Base-by-base conservation (phyloP, 92 coral and sea anemone genomes). In the Epizoanthus ramosus region DNA sequence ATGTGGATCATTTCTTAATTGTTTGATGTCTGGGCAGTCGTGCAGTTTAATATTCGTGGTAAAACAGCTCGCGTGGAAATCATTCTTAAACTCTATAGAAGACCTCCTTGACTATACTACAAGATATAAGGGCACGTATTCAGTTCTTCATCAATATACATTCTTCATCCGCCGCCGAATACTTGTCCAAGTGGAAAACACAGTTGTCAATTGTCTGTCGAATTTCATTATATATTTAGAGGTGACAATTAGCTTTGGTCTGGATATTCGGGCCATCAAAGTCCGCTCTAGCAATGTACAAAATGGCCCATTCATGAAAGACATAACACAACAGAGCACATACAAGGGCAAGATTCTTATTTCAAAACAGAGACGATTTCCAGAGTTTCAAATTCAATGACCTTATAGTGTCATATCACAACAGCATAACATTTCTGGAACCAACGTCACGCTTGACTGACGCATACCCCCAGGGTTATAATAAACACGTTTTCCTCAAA, bases 101-200 rank as follows among this genome's bases (percentile, higher is more conserved):
- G 54, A 50, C 13, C 54, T 50, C 15, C 54, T 50, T 50, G 54
- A 50, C 14, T 50, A 1, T 50, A 50, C 14, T 13, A 50, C 15
- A 10, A 50, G 54, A 6, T 10, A 50, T 13, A 50, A 50, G 54
- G 54, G 15, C 15, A 10, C 14, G 15, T 0, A 47, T 47, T 8
- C 14, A 10, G 39, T 67, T 25, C 71, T 28, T 33, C 24, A 14
- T 65, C 54, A 33, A 18, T 59, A 21, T 59, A 47, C 80, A 57
- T 66, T 75, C 68, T 66, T 37, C 22, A 57, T 57, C 68, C 68
- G 80, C 65, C 37, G 53, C 22, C 21, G 16, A 67, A 67, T 17
- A 14, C 47, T 33, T n/a, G 15, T 8, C 70, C 70, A 9, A 25
- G 50, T 41, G 47, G 22, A 67, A 64, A 31, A 65, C 71, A 28